These are phyloP conservation scores for Melanotaenia duboulayi DNA, from an alignment of 2,113 vertebrate genomes.

Conservation along the genomic window DNA sequence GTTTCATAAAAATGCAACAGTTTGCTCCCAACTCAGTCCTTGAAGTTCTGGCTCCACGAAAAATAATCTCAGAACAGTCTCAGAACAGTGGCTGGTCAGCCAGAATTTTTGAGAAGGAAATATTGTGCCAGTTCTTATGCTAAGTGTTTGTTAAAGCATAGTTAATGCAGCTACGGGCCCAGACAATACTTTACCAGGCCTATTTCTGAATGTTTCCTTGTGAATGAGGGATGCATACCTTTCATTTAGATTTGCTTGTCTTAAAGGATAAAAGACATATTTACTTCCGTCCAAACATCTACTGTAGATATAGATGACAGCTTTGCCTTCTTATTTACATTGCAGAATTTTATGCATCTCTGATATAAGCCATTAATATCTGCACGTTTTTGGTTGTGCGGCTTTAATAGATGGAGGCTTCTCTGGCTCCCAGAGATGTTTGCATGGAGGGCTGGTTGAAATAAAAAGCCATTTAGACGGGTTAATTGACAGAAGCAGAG, in stretches of 20 bases:
- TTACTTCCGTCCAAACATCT: conserved; percentile 12
- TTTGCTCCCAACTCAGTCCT: conserved; percentile 45
- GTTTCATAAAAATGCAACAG: conserved; percentile 53
- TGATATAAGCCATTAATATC: conserved; percentile 31
- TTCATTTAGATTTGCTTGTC: conserved; percentile 10
- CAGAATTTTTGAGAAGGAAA: conserved; percentile 32
- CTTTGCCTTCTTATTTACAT: conserved; percentile 23
- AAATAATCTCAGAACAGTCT: conserved; percentile 33
- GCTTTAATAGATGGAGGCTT: conserved; percentile 51
- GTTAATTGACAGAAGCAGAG: conserved; percentile 60
- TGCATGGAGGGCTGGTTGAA: conserved; percentile 46
- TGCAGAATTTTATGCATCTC: conserved; percentile 34
- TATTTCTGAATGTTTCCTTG: conserved; percentile 30
- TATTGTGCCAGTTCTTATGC: conserved; percentile 35
- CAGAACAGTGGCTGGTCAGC: conserved; percentile 20
- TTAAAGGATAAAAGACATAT: conserved; percentile 19
- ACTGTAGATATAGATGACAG: conserved; percentile 21
- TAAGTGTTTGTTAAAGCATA: conserved; percentile 37
- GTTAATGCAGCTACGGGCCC: conserved; percentile 44
- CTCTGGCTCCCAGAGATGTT: conserved; percentile 45
- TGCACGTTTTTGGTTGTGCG: conserved; percentile 13
- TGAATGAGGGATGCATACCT: conserved; percentile 14
- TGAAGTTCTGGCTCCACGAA: conserved; percentile 49
- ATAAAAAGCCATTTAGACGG: conserved; percentile 59
- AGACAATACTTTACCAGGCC: conserved; percentile 35